These are phyloP conservation scores for Tautogolabrus adspersus DNA, from an alignment of 2,113 vertebrate genomes.

Conservation along the genomic window DNA sequence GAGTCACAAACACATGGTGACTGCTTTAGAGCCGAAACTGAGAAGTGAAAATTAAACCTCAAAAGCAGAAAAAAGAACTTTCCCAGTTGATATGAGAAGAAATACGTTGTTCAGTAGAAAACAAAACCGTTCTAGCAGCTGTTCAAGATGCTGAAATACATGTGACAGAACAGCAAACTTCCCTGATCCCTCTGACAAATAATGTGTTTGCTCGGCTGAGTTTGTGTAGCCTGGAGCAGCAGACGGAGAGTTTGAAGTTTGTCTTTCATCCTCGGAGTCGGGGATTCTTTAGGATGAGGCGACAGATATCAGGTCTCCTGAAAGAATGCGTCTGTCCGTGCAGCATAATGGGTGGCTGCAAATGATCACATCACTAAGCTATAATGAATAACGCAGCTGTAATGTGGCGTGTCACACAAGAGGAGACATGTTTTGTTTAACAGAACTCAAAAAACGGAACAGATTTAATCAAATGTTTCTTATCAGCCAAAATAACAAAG, in stretches of 20 bases:
- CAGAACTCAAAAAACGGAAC: not conserved
- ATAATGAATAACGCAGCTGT: not conserved
- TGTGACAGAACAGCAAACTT: conserved; percentile 10
- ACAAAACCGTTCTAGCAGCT: not conserved
- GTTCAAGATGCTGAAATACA: not conserved
- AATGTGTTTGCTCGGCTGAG: not conserved
- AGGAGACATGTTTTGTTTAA: not conserved
- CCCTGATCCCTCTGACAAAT: conserved; percentile 26
- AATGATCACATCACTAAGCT: not conserved
- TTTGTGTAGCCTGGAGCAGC: conserved; percentile 35
- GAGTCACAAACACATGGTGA: conserved; percentile 48
- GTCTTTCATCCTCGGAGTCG: conserved; percentile 13
- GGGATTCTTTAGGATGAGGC: conserved; percentile 15
- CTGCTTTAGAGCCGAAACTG: not conserved
- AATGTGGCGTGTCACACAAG: not conserved
- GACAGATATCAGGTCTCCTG: conserved; percentile 28
- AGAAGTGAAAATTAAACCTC: conserved; percentile 41
- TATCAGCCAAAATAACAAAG: too few relatives aligned
- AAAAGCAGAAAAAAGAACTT: not conserved
- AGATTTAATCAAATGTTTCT: too few relatives aligned
- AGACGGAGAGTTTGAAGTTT: not conserved
- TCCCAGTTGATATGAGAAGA: too few relatives aligned
- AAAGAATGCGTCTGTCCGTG: not conserved
- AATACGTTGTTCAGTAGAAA: not conserved
- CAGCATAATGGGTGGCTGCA: not conserved